Base-by-base conservation (phyloP, 2,888 invertebrate species). In the Drosophila differens region DNA sequence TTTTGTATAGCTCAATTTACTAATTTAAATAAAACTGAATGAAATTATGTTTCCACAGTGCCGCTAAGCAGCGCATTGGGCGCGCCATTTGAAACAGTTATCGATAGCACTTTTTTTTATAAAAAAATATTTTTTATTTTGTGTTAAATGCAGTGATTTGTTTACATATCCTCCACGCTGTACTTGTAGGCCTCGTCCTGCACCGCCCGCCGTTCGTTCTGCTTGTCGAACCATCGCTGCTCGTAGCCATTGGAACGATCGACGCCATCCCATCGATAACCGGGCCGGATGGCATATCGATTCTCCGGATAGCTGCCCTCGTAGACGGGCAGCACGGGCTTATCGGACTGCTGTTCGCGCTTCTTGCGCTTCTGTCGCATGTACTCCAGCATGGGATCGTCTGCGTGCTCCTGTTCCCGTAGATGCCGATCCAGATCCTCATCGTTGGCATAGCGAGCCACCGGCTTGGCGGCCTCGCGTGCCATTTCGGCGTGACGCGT, bases 181-280 rank as follows among this genome's bases (percentile, higher is more conserved):
- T 99, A 99, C 89, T 97, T 98, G 91, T 98, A 98, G 0, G 97
- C 97, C 90, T 98, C 97, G 86, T 97, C 97, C 81, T 96, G 95
- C 0, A 95, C 93, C 0, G 99, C 98, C 80, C 95, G 95, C 80
- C 94, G 95, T 30, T 96, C 95, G 92, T 96, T 97, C 80, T 95
- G 95, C 16, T 95, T 95, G n/a, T 96, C 95, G 91, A 98, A 97
- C 95, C 96, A 97, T 89, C 97, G 96, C 88, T 96, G 96, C 93
- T 99, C 99, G 92, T 98, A 99, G 0, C 99, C 99, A 93, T 97
- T 99, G 7, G 98, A 99, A 30, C 99, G 94, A 93, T 99, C 98
- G 0, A 99, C 99, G 0, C 99, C 99, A 92, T 99, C 99, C 99
- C 99, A 99, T 19, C 99, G 95, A 93, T 98, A 97, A 0, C 99